phyloP scores from a whole-genome alignment of 2,888 invertebrate genomes.

The Epicampocera succincta region DNA sequence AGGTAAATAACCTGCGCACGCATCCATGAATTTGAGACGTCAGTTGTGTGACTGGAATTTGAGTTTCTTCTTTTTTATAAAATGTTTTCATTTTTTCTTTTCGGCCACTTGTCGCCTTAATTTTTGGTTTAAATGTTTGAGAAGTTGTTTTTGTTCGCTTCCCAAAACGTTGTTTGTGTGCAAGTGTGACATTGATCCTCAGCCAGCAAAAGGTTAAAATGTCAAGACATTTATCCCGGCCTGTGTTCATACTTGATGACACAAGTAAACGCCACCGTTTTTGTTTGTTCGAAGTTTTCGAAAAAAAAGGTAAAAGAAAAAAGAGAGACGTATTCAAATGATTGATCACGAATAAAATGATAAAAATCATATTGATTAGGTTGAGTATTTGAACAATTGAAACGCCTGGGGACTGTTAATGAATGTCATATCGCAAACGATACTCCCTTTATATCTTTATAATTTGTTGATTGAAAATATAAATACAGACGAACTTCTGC shows the following conservation, averaged over 20 bases:
- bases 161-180: slow-evolving; percentile 40
- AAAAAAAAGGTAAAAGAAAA: not conserved
- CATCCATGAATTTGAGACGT: slow-evolving; percentile 69
- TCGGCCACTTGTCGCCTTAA: slow-evolving; percentile 64
- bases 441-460: not conserved
- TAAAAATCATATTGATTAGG: slow-evolving; percentile 40
- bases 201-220: slow-evolving; percentile 64
- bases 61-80: slow-evolving; percentile 19
- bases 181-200: slow-evolving; percentile 66
- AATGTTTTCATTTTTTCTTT: slow-evolving; percentile 14
- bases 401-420: slow-evolving; percentile 31
- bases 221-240: slow-evolving; percentile 57
- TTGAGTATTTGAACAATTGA: slow-evolving; percentile 5
- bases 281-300: not conserved
- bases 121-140: slow-evolving; percentile 18
- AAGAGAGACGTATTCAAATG: slow-evolving; percentile 41
- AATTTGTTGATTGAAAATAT: not conserved
- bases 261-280: slow-evolving; percentile 66
- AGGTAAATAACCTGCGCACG: slow-evolving; percentile 70
- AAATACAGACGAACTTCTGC: not conserved
- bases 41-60: slow-evolving; percentile 68
- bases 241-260: slow-evolving; percentile 53
- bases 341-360: slow-evolving; percentile 49
- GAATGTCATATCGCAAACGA: slow-evolving; percentile 28
- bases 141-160: slow-evolving; percentile 2